Base-by-base conservation (phyloP, 2,113 vertebrate genomes). In the Proterorhinus semilunaris region DNA sequence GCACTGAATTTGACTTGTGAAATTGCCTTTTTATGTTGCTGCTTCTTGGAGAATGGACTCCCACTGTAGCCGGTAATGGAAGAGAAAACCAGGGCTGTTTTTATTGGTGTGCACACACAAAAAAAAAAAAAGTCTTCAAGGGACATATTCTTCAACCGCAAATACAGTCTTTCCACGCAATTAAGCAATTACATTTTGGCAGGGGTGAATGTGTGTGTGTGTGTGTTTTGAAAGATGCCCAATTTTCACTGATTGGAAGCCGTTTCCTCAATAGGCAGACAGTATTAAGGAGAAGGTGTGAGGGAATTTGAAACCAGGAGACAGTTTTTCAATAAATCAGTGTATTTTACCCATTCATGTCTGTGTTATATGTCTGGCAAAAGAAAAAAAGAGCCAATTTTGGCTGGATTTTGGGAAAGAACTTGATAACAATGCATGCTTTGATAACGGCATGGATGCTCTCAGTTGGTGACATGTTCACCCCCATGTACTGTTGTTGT, bases 1-100 rank as follows among this genome's bases (percentile, higher is more conserved):
- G 12, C 72, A 54, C 48, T 66, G 53, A 76, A 27, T 63, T 7
- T 6, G 54, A 68, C 16, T 66, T 71, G 50, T 62, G 66, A 79
- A 70, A 65, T 55, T 42, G 21, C 15, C 52, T 49, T 76, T 75
- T 71, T 47, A 52, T 55, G 58, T 52, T 43, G 16, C 8, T 6
- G 53, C 11, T n/a, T 69, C 44, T 66, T 62, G 46, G 17, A 63
- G 71, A 68, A 17, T 68, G 17, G 66, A 13, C 59, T 59, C 48
- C 43, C 47, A 54, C 46, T 44, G 10, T n/a, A 50, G 10, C 16
- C 21, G 54, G 43, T 65, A n/a, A 64, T 74, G 27, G 27, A 46
- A 58, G 55, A 42, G 6, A 15, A 16, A 64, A 59, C 47, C 50
- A 47, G 53, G 48, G 15, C 10, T 66, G 4, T 44, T 52, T 69